phyloP scores from a whole-genome alignment of 2,797 vertebrate genomes.

The Pterois miles region DNA sequence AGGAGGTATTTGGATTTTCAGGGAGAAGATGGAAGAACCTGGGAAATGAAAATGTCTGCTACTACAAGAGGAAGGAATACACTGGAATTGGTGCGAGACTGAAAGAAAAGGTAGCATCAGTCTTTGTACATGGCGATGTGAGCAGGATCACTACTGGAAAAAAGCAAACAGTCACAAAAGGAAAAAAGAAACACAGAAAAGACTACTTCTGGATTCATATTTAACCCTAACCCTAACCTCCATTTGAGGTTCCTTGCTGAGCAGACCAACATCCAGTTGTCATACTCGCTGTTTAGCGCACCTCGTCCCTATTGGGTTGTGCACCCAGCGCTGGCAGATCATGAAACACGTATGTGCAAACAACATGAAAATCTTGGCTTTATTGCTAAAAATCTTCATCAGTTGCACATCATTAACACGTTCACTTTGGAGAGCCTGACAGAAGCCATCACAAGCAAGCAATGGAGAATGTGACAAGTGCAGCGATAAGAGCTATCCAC shows the following conservation, averaged over 20 bases:
- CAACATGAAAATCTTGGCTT: constrained; percentile 37
- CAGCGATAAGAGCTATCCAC: background rate
- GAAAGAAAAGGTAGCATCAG: too few species aligned
- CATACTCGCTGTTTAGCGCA: constrained; percentile 21
- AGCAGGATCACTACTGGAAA: too few species aligned
- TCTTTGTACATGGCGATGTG: too few species aligned
- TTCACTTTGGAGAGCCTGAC: constrained; percentile 30
- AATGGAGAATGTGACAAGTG: constrained; percentile 36
- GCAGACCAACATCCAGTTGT: background rate
- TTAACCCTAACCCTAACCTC: too few species aligned
- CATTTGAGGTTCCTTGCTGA: constrained; percentile 7
- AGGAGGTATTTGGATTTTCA: too few species aligned
- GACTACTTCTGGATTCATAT: background rate
- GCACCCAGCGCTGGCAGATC: constrained; percentile 25
- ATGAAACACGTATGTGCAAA: constrained; percentile 39
- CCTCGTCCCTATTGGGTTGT: constrained; percentile 32
- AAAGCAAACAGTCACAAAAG: too few species aligned
- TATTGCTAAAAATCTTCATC: constrained; percentile 26
- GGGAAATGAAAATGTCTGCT: too few species aligned
- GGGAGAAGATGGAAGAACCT: too few species aligned
- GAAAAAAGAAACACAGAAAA: too few species aligned
- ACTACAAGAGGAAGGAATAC: too few species aligned
- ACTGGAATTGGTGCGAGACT: too few species aligned
- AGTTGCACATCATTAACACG: constrained; percentile 23
- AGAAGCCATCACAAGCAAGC: constrained; percentile 8